Evolutionary conservation across 2,113 vertebrate species (phyloP).

Genomic region (Aptenodytes patagonicus): DNA sequence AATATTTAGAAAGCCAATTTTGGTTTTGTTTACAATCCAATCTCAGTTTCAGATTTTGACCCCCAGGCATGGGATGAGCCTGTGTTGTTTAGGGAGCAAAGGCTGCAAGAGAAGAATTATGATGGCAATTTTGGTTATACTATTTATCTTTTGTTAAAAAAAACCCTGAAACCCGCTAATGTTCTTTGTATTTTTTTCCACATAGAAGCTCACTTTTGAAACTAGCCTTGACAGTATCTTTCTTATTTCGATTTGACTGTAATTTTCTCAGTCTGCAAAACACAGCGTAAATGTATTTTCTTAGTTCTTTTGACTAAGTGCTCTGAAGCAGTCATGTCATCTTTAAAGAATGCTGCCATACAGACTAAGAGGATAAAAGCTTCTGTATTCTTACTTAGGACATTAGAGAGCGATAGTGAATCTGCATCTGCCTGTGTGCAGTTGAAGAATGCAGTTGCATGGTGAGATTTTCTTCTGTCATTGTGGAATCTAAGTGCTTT

Average conservation of each 20-base stretch:
- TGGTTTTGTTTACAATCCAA: background rate
- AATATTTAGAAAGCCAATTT: background rate
- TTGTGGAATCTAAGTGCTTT: background rate
- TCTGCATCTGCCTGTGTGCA: background rate
- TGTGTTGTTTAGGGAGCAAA: background rate
- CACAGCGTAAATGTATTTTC: background rate
- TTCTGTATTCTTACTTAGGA: background rate
- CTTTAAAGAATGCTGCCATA: background rate
- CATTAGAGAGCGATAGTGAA: background rate
- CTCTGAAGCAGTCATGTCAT: background rate
- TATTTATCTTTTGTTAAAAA: background rate
- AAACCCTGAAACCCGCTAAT: background rate
- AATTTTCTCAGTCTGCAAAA: background rate
- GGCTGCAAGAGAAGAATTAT: background rate
- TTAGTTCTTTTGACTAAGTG: background rate
- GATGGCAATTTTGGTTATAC: background rate
- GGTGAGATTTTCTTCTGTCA: background rate
- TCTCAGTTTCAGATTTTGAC: background rate
- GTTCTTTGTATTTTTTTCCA: background rate
- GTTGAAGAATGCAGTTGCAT: background rate
- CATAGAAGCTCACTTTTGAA: background rate
- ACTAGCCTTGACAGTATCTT: background rate
- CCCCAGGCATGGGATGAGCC: background rate
- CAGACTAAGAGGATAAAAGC: background rate
- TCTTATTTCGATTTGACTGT: background rate